phyloP scores from a whole-genome alignment of 2,797 vertebrate genomes.

The Amazonetta brasiliensis region DNA sequence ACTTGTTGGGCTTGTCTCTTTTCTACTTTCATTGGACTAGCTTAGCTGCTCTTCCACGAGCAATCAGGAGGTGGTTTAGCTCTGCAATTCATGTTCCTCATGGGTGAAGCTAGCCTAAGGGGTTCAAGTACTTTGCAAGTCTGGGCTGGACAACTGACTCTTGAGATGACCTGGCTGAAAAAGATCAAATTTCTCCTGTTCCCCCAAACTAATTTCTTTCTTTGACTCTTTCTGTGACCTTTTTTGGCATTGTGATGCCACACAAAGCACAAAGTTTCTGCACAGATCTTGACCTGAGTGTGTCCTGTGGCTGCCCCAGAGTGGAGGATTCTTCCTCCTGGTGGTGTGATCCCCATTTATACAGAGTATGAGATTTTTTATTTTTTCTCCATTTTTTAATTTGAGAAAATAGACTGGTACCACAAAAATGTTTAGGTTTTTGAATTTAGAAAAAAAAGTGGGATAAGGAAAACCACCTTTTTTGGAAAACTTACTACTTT shows the following conservation, averaged over 20 bases:
- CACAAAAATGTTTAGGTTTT: not conserved
- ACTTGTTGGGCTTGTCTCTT: not conserved
- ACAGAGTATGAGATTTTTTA: not conserved
- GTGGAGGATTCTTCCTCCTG: not conserved
- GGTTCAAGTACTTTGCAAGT: not conserved
- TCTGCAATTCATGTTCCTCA: not conserved
- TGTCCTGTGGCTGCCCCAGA: not conserved
- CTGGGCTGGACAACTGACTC: not conserved
- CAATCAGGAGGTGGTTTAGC: not conserved
- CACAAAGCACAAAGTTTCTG: not conserved
- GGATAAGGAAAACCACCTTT: not conserved
- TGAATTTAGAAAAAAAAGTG: not conserved
- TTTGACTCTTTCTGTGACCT: not conserved
- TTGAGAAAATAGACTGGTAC: not conserved
- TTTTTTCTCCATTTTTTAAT: too few species aligned
- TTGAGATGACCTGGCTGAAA: not conserved
- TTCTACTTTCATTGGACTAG: not conserved
- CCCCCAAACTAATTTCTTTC: not conserved
- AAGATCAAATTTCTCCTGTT: not conserved
- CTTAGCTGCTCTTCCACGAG: not conserved
- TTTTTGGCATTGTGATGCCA: not conserved
- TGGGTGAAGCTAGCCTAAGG: not conserved
- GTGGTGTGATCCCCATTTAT: accelerated
- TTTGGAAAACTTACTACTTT: not conserved
- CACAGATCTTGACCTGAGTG: accelerated